Evolutionary conservation across 1,140 invertebrate genomes (phyloP).

Genomic region (Pseudomyrmex dendroicus): DNA sequence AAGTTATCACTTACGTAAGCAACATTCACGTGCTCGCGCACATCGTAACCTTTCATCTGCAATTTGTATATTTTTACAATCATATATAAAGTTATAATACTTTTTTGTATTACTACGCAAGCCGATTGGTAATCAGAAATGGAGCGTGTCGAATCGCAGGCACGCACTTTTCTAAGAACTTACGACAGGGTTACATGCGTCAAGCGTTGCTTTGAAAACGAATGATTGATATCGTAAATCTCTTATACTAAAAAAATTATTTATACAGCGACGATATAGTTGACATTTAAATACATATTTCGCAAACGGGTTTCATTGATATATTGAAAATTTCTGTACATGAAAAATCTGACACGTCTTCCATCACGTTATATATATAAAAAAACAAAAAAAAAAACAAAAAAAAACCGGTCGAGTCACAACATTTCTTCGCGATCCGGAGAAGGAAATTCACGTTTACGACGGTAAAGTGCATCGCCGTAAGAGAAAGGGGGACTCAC

Average conservation of each 20-base stretch:
- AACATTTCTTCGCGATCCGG: conserved; percentile 47
- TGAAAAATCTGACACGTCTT: background rate
- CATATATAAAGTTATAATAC: background rate
- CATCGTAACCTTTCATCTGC: background rate
- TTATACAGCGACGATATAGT: too few relatives aligned
- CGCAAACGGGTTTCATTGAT: too few relatives aligned
- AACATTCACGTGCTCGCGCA: background rate
- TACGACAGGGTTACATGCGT: background rate
- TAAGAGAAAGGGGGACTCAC: conserved; percentile 80
- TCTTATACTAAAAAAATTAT: background rate
- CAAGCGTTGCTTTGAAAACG: conserved; percentile 1
- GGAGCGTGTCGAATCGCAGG: background rate
- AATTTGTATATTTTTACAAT: background rate
- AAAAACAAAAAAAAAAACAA: background rate
- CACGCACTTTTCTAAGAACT: background rate
- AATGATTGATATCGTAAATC: background rate
- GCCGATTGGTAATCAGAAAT: conserved; percentile 25
- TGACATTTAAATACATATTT: too few relatives aligned
- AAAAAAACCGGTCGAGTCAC: conserved; percentile 22
- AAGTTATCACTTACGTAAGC: conserved; percentile 11
- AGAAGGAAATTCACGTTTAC: conserved; percentile 75
- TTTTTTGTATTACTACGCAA: conserved; percentile 18
- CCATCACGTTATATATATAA: background rate
- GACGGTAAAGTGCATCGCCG: conserved; percentile 64
- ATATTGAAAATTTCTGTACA: background rate